Conservation (phyloP, 2,113 vertebrate species). For the Cranoglanis bouderius region DNA sequence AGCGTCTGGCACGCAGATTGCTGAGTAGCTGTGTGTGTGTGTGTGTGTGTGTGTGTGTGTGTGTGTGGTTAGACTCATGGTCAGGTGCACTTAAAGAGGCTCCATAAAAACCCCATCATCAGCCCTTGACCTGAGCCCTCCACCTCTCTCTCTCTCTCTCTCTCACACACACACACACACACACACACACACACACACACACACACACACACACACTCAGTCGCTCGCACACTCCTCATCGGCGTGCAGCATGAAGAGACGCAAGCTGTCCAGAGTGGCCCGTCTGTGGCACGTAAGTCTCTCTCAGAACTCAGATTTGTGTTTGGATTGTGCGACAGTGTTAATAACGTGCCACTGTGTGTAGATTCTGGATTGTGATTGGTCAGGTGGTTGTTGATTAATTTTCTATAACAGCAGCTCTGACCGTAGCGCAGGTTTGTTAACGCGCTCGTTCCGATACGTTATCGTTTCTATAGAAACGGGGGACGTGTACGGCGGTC, state of each 20-base stretch:
- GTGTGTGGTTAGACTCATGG: constrained; percentile 77
- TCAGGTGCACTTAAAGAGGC: constrained; percentile 77
- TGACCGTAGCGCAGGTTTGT: not conserved
- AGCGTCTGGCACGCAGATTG: constrained; percentile 72
- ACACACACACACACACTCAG: constrained; percentile 47
- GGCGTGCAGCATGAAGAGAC: constrained; percentile 75
- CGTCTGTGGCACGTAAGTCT: constrained; percentile 88
- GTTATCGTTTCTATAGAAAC: not conserved
- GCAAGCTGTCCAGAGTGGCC: constrained; percentile 81
- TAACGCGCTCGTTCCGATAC: not conserved
- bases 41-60: constrained; percentile 66
- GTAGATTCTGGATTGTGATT: not conserved
- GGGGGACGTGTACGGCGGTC: not conserved
- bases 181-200: constrained; percentile 31
- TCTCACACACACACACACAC: not conserved
- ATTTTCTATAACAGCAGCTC: not conserved
- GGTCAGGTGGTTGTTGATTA: not conserved
- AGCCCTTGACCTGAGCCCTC: constrained; percentile 51
- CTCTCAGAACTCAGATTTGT: not conserved
- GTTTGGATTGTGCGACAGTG: not conserved
- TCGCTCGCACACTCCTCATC: constrained; percentile 47
- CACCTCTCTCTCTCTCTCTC: constrained; percentile 9
- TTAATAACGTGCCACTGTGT: not conserved
- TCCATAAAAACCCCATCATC: constrained; percentile 61
- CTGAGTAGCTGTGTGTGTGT: constrained; percentile 78